Percentiles rank a stretch among this genome's conserved stretches.
Evolutionary conservation across 2,113 vertebrate species (phyloP).

Genomic region (Pangasianodon gigas): DNA sequence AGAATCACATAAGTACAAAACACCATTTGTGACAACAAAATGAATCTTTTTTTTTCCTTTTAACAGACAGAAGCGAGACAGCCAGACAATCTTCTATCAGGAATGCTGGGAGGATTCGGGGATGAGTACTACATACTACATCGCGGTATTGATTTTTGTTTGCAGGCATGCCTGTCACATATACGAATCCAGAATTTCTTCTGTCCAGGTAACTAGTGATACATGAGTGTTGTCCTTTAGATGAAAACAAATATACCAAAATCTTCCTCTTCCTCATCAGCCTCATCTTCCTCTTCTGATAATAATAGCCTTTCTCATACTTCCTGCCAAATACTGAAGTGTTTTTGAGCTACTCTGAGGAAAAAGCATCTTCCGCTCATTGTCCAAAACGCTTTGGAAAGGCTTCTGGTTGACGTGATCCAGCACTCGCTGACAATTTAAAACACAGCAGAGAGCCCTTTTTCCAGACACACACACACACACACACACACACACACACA

Average conservation of each 20-base stretch:
- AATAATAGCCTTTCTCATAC: background rate
- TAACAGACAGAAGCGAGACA: background rate
- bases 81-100: conserved; percentile 11
- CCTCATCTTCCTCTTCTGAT: background rate
- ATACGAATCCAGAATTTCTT: conserved; percentile 15
- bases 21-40: background rate
- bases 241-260: background rate
- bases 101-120: conserved; percentile 22
- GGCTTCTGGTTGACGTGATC: background rate
- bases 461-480: conserved; percentile 20
- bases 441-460: conserved; percentile 25
- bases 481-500: conserved; percentile 25
- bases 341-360: background rate
- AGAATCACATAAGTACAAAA: conserved; percentile 2
- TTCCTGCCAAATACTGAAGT: background rate
- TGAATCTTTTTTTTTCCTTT: background rate
- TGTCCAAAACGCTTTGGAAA: background rate
- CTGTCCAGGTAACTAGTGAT: background rate
- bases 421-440: conserved; percentile 1
- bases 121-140: conserved; percentile 37
- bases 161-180: conserved; percentile 38
- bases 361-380: background rate
- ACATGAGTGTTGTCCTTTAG: background rate
- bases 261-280: background rate
- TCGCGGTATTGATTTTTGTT: conserved; percentile 43